Evolutionary conservation across 2,113 vertebrate species (phyloP), one percentile per base, ranked within the genome.

Genomic region (Myotis davidii): DNA sequence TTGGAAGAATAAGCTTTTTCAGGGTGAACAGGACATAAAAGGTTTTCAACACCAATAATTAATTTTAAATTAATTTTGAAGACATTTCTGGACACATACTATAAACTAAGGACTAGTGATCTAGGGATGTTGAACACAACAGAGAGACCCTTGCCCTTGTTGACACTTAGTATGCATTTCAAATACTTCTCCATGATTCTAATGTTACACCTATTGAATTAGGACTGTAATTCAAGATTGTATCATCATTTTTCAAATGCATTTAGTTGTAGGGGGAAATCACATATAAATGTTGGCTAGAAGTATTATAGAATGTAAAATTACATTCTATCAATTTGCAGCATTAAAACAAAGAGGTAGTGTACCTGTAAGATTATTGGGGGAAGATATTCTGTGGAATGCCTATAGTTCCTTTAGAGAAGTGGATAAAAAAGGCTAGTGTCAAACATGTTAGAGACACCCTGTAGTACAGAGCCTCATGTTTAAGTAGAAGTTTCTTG

Each of bases 1-100:
- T 42, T 92, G 11, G 37, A 94, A 93, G 25, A 86, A 70, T 65
- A 23, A 32, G 48, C 48, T 74, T 90, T 87, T 85, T 86, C 21
- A 83, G 16, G 0, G 3, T 72, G 37, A 85, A 77, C 34, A 76
- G 14, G 29, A 45, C 7, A 56, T 17, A 17, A 54, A 64, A 56
- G 1, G 0, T 72, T 70, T 54, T 37, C 0, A 0, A 69, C 9
- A 2, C 4, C 5, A 90, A 64, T 70, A 82, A 59, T 11, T 29
- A 13, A 21, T 85, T 81, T 83, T 65, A 45, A 59, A 78, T 45
- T 32, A 91, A 34, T 69, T 56, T 67, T 13, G 82, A 79, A 79
- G 48, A 52, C n/a, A 73, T 73, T 59, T 72, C 59, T 94, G 56
- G 5, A 54, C 1, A 25, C 14, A 29, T 76, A 13, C 13, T 92